Conservation (phyloP, 2,113 vertebrate species). For the Australoheros scitulus region DNA sequence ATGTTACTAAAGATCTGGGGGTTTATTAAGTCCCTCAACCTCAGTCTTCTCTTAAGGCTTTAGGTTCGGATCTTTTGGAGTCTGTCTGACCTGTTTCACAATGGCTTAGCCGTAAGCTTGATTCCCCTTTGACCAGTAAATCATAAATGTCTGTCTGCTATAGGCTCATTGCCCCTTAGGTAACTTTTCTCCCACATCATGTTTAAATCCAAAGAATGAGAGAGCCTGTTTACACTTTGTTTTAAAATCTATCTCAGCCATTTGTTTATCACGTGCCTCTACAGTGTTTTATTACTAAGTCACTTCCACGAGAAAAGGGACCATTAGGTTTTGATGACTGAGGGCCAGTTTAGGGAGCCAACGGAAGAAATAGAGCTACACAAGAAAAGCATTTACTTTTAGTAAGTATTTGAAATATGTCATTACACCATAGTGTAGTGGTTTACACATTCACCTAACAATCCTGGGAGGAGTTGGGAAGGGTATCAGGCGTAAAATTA, state of each 20-base stretch:
- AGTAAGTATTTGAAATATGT: no score
- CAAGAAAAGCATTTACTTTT: background rate
- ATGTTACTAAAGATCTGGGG: background rate
- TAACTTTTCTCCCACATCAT: background rate
- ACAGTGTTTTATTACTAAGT: background rate
- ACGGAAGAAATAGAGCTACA: background rate
- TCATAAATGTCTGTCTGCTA: background rate
- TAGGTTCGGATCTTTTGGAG: conserved; percentile 5
- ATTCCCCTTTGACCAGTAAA: background rate
- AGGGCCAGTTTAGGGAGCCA: background rate
- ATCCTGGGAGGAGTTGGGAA: no score
- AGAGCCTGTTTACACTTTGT: background rate
- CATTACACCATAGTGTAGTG: background rate
- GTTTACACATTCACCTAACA: background rate
- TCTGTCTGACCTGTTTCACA: background rate
- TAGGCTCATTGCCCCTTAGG: background rate
- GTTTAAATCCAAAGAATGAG: background rate
- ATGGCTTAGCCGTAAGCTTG: background rate
- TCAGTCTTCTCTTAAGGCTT: background rate
- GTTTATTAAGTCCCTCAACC: background rate
- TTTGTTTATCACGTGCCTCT: background rate
- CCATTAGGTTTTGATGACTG: background rate
- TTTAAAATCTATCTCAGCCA: background rate
- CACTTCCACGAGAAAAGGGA: background rate
- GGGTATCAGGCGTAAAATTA: no score